Evolutionary conservation across 2,113 vertebrate genomes (phyloP).

Genomic region (Casuarius casuarius): DNA sequence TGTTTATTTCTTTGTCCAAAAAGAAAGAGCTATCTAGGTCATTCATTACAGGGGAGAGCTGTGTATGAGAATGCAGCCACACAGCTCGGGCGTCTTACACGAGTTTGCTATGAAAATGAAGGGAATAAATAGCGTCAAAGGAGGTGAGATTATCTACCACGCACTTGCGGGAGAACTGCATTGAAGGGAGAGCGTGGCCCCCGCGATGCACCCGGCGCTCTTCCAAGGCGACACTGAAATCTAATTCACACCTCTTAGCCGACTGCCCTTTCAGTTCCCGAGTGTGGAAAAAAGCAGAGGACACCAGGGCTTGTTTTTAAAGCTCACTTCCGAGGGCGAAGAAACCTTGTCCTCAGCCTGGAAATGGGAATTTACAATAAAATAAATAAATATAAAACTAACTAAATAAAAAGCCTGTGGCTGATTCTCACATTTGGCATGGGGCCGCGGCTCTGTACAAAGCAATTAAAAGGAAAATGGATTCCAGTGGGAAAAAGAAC

Average conservation of each 20-base stretch:
- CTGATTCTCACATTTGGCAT: neutral
- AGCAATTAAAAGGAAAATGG: conserved; percentile 34
- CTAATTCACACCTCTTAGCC: conserved; percentile 51
- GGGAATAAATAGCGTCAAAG: conserved; percentile 34
- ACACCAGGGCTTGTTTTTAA: neutral
- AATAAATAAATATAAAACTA: neutral
- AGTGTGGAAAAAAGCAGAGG: neutral
- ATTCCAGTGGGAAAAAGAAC: neutral
- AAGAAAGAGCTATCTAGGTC: conserved; percentile 59
- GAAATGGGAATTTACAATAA: neutral
- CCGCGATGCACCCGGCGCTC: neutral
- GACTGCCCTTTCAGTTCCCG: neutral
- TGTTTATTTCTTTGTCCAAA: conserved; percentile 39
- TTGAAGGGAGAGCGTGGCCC: neutral
- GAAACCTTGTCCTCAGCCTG: neutral
- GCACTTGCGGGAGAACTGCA: conserved; percentile 2
- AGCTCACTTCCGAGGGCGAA: neutral
- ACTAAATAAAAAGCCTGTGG: neutral
- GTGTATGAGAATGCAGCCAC: neutral
- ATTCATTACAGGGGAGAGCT: conserved; percentile 26
- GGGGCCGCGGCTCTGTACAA: neutral
- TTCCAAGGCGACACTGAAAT: neutral
- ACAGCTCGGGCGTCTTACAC: neutral
- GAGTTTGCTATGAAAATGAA: conserved; percentile 20
- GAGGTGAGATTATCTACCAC: conserved; percentile 4